Percentiles rank a stretch among this genome's conserved stretches.
Conservation (phyloP, 2,888 invertebrate genomes). For the Eristalis pertinax region DNA sequence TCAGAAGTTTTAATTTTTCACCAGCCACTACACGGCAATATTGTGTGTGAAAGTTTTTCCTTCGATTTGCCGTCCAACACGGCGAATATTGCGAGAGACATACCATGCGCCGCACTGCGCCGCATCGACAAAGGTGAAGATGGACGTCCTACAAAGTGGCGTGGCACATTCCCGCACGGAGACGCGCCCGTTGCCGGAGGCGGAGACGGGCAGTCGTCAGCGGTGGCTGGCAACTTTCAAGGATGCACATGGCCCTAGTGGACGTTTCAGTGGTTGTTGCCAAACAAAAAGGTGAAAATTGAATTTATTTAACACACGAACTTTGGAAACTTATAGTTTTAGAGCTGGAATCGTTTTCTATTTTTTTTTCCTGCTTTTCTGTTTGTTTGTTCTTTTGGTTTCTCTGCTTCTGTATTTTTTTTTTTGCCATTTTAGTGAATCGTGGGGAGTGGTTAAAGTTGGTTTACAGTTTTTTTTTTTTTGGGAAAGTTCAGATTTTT, state of each 20-base stretch:
- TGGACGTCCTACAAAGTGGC: constrained; percentile 32
- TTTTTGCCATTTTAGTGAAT: neutral
- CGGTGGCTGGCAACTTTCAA: constrained; percentile 21
- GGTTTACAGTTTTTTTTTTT: neutral
- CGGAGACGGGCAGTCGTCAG: neutral
- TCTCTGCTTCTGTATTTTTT: neutral
- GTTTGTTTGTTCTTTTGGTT: neutral
- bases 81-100: neutral
- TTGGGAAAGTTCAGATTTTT: neutral
- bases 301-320: constrained; percentile 68
- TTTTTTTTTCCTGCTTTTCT: neutral
- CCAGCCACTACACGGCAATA: neutral
- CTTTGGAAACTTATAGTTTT: constrained; percentile 47
- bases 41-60: constrained; percentile 43
- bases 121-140: constrained; percentile 8
- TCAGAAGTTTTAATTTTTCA: constrained; percentile 57
- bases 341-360: constrained; percentile 1
- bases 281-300: constrained; percentile 67
- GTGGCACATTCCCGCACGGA: constrained; percentile 21
- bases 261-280: constrained; percentile 40
- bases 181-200: neutral
- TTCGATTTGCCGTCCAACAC: constrained; percentile 47
- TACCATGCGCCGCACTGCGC: neutral
- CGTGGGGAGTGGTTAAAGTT: neutral
- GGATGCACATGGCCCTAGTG: constrained; percentile 48